Base-by-base conservation (phyloP, 1,140 invertebrate genomes). In the Drosophila aff. region DNA sequence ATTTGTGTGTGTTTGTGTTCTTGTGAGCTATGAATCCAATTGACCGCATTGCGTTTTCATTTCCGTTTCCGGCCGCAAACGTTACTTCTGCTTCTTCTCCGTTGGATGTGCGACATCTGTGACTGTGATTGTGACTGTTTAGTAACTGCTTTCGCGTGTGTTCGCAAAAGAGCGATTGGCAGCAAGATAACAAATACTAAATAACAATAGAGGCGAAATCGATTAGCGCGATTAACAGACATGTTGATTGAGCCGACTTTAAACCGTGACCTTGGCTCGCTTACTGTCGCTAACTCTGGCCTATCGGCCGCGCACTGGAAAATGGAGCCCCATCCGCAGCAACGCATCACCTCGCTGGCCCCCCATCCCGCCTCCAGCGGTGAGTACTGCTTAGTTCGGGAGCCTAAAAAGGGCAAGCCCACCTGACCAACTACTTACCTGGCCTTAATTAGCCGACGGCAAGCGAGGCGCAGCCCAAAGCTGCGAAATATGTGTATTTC, bases 201-300 rank as follows among this genome's bases (percentile, higher is more conserved):
- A 66, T 58, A 67, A 61, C 28, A 33, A 60, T 63, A 76, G 50
- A 46, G 47, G 66, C 23, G 26, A 55, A 74, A 62, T 40, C 60
- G 66, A 67, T 67, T 50, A 68, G 67, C 74, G 52, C 61, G 82
- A 73, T 79, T 81, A 57, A 50, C 67, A 69, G 91, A 82, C 89
- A 92, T 92, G 91, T 92, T 92, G 91, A 92, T 92, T 76, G 91
- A 92, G 90, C 82, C 91, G 91, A 82, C 87, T 71, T 90, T 92
- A 71, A 92, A 92, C 82, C 91, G 91, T 82, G 91, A 92, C 67
- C 92, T 92, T 92, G 91, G 91, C 81, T 82, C 87, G 80, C 83
- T 92, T 65, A 81, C 91, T 82, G 80, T 86, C 81, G 80, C 91
- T 76, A 82, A 83, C 92, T 87, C 83, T 81, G 81, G 83, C 83